Conservation (phyloP, 2,797 vertebrate genomes). For the Phoxinus dragarum region DNA sequence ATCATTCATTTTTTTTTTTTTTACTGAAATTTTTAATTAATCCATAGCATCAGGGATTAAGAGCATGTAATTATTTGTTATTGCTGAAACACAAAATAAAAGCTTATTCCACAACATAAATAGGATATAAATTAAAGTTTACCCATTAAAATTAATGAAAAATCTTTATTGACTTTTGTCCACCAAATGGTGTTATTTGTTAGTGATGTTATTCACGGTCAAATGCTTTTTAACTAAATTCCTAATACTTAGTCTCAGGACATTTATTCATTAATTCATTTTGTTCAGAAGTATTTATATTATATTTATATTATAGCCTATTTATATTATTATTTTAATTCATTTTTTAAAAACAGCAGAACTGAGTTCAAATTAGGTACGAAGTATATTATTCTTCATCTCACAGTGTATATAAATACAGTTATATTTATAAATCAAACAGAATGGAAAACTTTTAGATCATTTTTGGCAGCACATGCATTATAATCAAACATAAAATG, state of each 20-base stretch:
- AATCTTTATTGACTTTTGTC: neutral
- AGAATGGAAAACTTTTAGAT: neutral
- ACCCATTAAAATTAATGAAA: neutral
- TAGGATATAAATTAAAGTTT: neutral
- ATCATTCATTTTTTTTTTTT: no score
- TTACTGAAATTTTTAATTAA: neutral
- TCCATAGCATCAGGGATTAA: neutral
- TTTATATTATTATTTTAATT: neutral
- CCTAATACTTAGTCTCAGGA: neutral
- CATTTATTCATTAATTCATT: no score
- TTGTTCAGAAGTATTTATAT: neutral
- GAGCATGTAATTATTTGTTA: neutral
- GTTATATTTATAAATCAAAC: neutral
- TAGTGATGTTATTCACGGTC: neutral
- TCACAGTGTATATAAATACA: neutral
- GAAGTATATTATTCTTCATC: neutral
- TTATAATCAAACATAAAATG: neutral
- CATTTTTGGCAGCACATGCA: neutral
- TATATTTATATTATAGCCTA: neutral
- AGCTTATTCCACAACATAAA: neutral
- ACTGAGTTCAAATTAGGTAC: neutral
- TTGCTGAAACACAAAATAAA: neutral
- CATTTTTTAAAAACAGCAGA: neutral
- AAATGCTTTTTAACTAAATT: constrained; percentile 1
- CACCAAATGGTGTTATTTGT: neutral